phyloP scores from a whole-genome alignment of 2,113 vertebrate species.

The Eurystomus gularis region DNA sequence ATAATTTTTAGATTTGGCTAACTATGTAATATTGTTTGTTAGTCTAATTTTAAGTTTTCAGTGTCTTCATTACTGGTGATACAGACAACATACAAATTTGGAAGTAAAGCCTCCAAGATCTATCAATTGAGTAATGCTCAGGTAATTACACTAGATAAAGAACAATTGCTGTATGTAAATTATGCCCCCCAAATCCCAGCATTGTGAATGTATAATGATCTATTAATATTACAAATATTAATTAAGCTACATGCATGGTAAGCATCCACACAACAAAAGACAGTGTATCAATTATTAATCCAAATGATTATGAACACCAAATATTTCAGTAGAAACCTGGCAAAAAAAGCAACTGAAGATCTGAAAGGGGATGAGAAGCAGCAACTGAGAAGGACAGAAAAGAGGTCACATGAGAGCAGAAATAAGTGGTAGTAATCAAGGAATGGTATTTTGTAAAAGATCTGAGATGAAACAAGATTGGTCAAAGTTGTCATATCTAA shows the following conservation, averaged over 20 bases:
- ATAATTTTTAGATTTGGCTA: background rate
- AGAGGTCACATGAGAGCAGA: background rate
- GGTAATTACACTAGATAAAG: background rate
- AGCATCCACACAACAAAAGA: background rate
- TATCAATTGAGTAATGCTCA: background rate
- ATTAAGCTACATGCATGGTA: background rate
- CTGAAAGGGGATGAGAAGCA: background rate
- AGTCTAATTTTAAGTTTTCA: background rate
- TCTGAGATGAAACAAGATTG: background rate
- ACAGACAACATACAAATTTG: background rate
- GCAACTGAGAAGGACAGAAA: background rate
- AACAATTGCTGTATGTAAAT: background rate
- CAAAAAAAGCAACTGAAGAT: background rate
- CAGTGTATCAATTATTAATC: background rate
- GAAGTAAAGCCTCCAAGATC: background rate
- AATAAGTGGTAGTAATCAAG: conserved; percentile 1
- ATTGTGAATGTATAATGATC: background rate
- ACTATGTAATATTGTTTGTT: background rate
- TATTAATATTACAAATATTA: background rate
- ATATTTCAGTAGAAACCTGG: background rate
- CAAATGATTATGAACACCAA: background rate
- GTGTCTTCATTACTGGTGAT: background rate
- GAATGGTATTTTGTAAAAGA: background rate
- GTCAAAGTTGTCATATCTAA: background rate
- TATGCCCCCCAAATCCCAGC: background rate